Evolutionary conservation across 2,888 invertebrate genomes (phyloP).

Genomic region (Chrysolina haemoptera): DNA sequence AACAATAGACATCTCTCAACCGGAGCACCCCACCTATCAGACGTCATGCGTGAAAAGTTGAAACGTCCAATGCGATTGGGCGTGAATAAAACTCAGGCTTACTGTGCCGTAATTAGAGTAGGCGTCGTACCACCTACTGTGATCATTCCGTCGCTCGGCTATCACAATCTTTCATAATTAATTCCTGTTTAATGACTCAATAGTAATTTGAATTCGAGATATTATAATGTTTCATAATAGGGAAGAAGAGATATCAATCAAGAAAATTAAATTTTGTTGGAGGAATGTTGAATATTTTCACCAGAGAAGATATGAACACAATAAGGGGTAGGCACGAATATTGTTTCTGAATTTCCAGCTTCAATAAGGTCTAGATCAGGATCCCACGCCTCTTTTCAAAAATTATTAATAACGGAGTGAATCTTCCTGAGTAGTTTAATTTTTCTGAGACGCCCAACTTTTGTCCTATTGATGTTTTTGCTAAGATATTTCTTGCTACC

Average conservation of each 20-base stretch:
- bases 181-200: slow-evolving; percentile 45
- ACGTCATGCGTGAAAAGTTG: slow-evolving; percentile 28
- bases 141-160: slow-evolving; percentile 46
- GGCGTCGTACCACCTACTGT: slow-evolving; percentile 50
- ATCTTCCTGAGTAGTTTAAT: no score
- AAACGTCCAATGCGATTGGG: slow-evolving; percentile 26
- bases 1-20: slow-evolving; percentile 14
- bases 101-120: slow-evolving; percentile 39
- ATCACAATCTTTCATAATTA: slow-evolving; percentile 43
- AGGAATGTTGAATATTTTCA: no score
- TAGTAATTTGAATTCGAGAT: slow-evolving; percentile 33
- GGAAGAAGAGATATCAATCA: background rate
- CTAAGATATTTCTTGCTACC: no score
- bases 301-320: no score
- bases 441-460: no score
- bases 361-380: no score
- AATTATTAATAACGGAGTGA: no score
- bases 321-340: no score
- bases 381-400: no score
- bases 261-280: background rate
- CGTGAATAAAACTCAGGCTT: slow-evolving; percentile 16
- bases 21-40: slow-evolving; percentile 21
- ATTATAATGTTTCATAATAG: background rate
- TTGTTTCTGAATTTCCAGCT: no score
- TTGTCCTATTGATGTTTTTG: no score